A percentile compares a stretch with the other conserved stretches of the same genome.
Evolutionary conservation across 2,797 vertebrate genomes (phyloP).

Genomic region (Micropoecilia bifurca): DNA sequence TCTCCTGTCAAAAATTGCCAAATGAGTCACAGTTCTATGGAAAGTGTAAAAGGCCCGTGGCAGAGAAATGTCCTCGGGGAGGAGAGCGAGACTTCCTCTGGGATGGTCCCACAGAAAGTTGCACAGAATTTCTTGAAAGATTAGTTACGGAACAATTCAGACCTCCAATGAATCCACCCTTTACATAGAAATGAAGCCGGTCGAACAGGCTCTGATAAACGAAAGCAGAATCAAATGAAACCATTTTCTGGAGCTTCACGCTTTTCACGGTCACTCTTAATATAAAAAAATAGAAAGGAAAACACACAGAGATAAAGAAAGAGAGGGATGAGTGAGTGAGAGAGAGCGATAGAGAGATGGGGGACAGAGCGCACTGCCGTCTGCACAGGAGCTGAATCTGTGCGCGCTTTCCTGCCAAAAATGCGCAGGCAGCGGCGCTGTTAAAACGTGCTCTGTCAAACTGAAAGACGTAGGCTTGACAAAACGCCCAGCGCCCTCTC

Average conservation of each 20-base stretch:
- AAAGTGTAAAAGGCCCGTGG: not conserved
- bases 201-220: not conserved
- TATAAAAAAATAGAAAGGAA: not conserved
- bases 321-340: not conserved
- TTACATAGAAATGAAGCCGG: not conserved
- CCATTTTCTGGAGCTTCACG: conserved; percentile 29
- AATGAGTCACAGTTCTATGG: not conserved
- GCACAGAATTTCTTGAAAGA: conserved; percentile 7
- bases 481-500: conserved; percentile 13
- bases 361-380: not conserved
- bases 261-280: not conserved
- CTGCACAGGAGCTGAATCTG: conserved; percentile 13
- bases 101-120: conserved; percentile 54
- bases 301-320: not conserved
- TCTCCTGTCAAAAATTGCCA: not conserved
- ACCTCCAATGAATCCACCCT: not conserved
- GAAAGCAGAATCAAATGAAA: not conserved
- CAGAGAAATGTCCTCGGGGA: not conserved
- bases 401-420: conserved; percentile 9
- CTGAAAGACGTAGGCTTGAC: not conserved
- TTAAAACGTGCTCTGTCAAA: conserved; percentile 19
- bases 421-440: not conserved
- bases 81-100: not conserved
- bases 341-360: not conserved
- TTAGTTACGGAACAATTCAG: not conserved